Conservation (phyloP, 1,140 invertebrate genomes). For the Elymnias hypermnestra region DNA sequence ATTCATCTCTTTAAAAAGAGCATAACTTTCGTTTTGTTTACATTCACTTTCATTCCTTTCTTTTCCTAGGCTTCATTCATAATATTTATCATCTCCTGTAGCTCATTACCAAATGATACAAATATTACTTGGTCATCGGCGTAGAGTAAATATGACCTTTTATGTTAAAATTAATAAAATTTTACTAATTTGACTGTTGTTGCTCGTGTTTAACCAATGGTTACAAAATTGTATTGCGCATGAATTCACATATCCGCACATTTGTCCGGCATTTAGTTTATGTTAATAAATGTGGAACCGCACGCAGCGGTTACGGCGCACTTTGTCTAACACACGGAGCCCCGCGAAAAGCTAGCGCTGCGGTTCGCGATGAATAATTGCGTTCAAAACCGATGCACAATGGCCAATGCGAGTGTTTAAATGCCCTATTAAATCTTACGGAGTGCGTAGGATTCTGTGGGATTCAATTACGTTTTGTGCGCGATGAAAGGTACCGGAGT, state of each 20-base stretch:
- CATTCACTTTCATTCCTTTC: too few species aligned
- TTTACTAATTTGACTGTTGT: neutral
- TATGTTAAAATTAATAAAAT: too few species aligned
- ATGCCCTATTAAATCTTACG: constrained; percentile 75
- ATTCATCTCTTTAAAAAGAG: too few species aligned
- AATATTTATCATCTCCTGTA: too few species aligned
- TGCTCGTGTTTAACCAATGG: neutral
- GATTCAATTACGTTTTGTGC: constrained; percentile 75
- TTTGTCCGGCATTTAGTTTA: constrained; percentile 28
- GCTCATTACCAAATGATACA: too few species aligned
- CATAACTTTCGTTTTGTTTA: too few species aligned
- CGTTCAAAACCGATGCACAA: constrained; percentile 67
- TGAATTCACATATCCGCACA: constrained; percentile 16
- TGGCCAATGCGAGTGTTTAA: constrained; percentile 74
- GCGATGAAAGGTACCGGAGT: constrained; percentile 70
- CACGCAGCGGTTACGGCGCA: constrained; percentile 36
- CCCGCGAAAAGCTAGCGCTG: constrained; percentile 56
- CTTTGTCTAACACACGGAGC: constrained; percentile 48
- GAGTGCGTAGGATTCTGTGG: constrained; percentile 70
- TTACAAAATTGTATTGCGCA: too few species aligned
- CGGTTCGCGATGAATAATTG: constrained; percentile 65
- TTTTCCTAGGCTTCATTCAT: too few species aligned
- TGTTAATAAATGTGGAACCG: constrained; percentile 37
- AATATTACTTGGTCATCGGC: too few species aligned
- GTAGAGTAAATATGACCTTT: too few species aligned